phyloP scores from a whole-genome alignment of 2,888 invertebrate genomes.

The Sphinx pinastri region DNA sequence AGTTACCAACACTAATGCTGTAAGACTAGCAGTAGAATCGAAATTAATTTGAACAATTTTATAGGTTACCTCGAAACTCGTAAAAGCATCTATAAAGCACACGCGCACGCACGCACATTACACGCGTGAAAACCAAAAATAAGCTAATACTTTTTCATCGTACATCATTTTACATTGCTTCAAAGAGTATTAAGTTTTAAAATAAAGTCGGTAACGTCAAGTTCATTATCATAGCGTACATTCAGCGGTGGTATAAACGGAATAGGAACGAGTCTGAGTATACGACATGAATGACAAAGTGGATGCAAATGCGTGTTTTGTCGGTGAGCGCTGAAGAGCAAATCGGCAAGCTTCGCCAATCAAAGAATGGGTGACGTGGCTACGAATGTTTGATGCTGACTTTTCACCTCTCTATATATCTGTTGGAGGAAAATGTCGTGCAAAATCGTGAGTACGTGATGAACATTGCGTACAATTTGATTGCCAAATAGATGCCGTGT shows the following conservation, averaged over 20 bases:
- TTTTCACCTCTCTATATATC: slow-evolving; percentile 22
- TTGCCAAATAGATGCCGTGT: too few relatives aligned
- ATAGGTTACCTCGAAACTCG: too few relatives aligned
- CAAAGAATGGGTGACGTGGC: slow-evolving; percentile 37
- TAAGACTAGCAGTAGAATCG: too few relatives aligned
- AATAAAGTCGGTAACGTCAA: slow-evolving; percentile 69
- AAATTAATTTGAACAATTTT: neutral
- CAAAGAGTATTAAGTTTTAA: slow-evolving; percentile 59
- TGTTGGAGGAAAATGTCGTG: neutral
- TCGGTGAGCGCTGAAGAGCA: slow-evolving; percentile 52
- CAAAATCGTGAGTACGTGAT: neutral
- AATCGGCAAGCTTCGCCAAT: slow-evolving; percentile 60
- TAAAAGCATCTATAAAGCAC: too few relatives aligned
- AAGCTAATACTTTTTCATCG: too few relatives aligned
- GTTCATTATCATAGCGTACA: slow-evolving; percentile 71
- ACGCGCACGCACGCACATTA: too few relatives aligned
- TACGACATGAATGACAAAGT: slow-evolving; percentile 80
- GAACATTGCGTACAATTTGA: neutral
- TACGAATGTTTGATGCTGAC: slow-evolving; percentile 25
- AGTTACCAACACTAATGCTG: too few relatives aligned
- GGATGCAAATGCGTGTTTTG: slow-evolving; percentile 78
- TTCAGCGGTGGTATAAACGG: slow-evolving; percentile 63
- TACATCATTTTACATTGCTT: neutral
- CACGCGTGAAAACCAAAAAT: too few relatives aligned
- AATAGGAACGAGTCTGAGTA: slow-evolving; percentile 72